These are phyloP conservation scores for Drosophila asahinai DNA, from an alignment of 1,140 invertebrate species.

Conservation along the genomic window DNA sequence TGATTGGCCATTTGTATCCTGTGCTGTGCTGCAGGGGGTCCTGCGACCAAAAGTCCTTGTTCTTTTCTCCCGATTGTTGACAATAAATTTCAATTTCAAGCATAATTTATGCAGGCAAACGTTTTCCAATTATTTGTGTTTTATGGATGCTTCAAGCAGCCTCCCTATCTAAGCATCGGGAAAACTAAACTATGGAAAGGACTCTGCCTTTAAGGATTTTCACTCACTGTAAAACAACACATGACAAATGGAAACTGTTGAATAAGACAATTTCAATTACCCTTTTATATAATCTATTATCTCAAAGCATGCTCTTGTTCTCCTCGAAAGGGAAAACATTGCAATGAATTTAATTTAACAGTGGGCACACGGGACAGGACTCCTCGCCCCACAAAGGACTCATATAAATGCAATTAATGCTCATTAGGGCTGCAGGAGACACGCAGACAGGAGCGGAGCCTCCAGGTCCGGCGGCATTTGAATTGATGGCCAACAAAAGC, in stretches of 20 bases:
- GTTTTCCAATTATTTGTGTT: slow-evolving; percentile 58
- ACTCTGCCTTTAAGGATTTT: neutral
- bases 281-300: slow-evolving; percentile 20
- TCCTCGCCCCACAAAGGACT: neutral
- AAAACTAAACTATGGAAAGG: slow-evolving; percentile 9
- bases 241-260: neutral
- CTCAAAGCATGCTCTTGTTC: neutral
- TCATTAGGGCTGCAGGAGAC: slow-evolving; percentile 35
- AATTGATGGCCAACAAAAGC: slow-evolving; percentile 50
- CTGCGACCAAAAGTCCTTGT: neutral
- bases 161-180: neutral
- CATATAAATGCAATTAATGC: slow-evolving; percentile 51
- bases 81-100: slow-evolving; percentile 61
- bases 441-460: neutral
- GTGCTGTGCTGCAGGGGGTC: slow-evolving; percentile 4
- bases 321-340: slow-evolving; percentile 5
- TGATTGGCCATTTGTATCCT: slow-evolving; percentile 54
- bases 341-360: slow-evolving; percentile 37
- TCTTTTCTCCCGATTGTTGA: slow-evolving; percentile 26
- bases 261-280: slow-evolving; percentile 13
- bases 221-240: neutral
- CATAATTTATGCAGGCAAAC: slow-evolving; percentile 57
- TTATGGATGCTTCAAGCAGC: slow-evolving; percentile 19
- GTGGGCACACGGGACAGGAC: neutral
- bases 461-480: slow-evolving; percentile 27